Evolutionary conservation across 2,888 invertebrate genomes (phyloP), one percentile per base, ranked within the genome.

Genomic region (Galerucella calmariensis): DNA sequence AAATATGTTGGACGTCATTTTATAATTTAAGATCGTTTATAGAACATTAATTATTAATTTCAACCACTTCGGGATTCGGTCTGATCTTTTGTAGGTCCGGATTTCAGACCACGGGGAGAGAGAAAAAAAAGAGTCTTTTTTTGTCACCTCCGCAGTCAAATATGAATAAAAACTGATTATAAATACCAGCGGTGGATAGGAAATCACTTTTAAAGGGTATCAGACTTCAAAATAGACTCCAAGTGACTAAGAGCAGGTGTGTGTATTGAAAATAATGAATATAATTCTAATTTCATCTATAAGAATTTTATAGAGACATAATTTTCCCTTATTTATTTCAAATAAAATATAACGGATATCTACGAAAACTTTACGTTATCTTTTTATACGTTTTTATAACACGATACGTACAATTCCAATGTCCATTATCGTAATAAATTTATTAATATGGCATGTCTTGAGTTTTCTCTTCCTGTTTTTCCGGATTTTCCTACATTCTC

Each of bases 11-110:
- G 80, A 78, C 82, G 84, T 85, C 85, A 83, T 84, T 85, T 82
- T 71, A 74, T 82, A 81, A 85, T 83, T 82, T 84, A 85, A 80
- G 76, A 82, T 80, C 80, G 79, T 84, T 85, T 85, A 83, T 84
- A 82, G 81, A 81, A 83, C 85, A 85, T 86, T 86, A 84, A 85
- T 86, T 86, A 86, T 85, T 84, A 84, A 85, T 85, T 85, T 85
- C 83, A 77, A 79, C 75, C 79, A 77, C 74, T 76, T 78, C 77
- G 78, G 20, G 20, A 79, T 78, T 79, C 79, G 78, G 78, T 76
- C 56, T 63, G 72, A 66, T 56, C 78, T 78, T 77, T 79, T 79
- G 77, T 79, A 73, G 61, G 69, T 67, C 67, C 66, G 75, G 75
- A 78, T 78, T 77, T 78, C 78, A 76, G 46, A 65, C 65, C 48